Evolutionary conservation across 2,113 vertebrate species (phyloP), one percentile per base, ranked within the genome.

Genomic region (Beaufortia kweichowensis): DNA sequence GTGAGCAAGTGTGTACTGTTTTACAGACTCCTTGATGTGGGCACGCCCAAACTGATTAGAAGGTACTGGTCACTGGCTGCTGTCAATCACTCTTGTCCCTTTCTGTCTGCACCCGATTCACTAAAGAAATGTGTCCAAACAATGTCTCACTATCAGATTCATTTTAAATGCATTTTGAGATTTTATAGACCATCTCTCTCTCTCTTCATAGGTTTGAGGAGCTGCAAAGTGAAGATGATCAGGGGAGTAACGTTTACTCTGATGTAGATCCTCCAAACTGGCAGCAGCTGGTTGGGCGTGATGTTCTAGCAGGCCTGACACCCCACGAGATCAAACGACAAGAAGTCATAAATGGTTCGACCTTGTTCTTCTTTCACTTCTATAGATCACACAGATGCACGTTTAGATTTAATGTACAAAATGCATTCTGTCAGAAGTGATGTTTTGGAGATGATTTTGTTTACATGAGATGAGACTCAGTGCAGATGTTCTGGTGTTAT

Each of bases 291-390:
- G 97, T 98, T 69, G 95, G 94, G 82, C 89, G 89, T 56, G 95
- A 94, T 29, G 92, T 98, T 62, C 86, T 99, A 72, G 81, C 92
- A 8, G 89, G 91, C 24, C 87, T 98, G 53, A 94, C 93, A 2
- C 91, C 93, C 3, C 94, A 91, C 4, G 96, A 99, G 79, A 96
- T 99, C 88, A 97, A 98, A 77, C 92, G 96, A n/a, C 97, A 99
- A 55, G 96, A 99, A 84, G 97, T 98, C 85, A 98, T 99, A 77
- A 96, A 99, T 59, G 97, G 96, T 98, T 87, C 92, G 84, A 6
- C 21, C 6, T 74, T 94, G 48, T 90, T 74, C 26, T 3, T 19
- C 4, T 24, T 72, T 28, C 23, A n/a, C 56, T 23, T 41, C 17
- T 2, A 19, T 43, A 24, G n/a, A 61, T 61, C 23, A 29, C 23